phyloP scores from a whole-genome alignment of 2,113 vertebrate genomes.

The Phyllopteryx taeniolatus region DNA sequence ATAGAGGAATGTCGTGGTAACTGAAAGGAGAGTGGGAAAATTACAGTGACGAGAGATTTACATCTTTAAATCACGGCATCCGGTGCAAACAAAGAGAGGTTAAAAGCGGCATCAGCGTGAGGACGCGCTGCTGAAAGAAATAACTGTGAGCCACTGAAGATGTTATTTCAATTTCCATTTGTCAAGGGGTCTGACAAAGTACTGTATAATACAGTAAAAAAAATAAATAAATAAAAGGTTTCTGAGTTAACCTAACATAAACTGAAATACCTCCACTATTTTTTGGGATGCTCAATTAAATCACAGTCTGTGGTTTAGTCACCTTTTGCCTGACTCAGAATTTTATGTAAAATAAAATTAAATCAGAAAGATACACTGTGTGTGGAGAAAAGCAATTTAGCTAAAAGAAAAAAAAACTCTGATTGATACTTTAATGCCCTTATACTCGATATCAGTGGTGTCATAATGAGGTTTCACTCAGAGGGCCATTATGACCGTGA shows the following conservation, averaged over 20 bases:
- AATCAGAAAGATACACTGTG: not conserved
- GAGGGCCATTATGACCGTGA: no score
- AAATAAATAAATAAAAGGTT: not conserved
- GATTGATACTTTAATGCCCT: not conserved
- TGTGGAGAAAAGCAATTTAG: not conserved
- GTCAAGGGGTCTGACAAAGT: not conserved
- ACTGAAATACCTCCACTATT: not conserved
- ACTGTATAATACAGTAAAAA: not conserved
- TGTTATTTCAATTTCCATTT: not conserved
- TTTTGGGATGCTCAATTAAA: not conserved
- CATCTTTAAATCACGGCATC: slow-evolving; percentile 44
- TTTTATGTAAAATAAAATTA: not conserved
- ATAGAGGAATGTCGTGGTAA: slow-evolving; percentile 32
- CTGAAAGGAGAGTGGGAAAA: slow-evolving; percentile 8
- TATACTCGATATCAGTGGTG: no score
- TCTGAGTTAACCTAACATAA: not conserved
- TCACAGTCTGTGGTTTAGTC: not conserved
- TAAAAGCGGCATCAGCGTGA: slow-evolving; percentile 8
- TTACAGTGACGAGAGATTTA: slow-evolving; percentile 15
- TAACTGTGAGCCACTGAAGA: not conserved
- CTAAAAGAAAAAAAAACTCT: not conserved
- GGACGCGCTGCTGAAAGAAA: not conserved
- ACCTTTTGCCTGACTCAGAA: not conserved
- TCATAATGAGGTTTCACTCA: no score
- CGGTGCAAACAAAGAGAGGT: slow-evolving; percentile 25